Conservation (phyloP, 2,113 vertebrate genomes). For the Stictonetta naevosa region DNA sequence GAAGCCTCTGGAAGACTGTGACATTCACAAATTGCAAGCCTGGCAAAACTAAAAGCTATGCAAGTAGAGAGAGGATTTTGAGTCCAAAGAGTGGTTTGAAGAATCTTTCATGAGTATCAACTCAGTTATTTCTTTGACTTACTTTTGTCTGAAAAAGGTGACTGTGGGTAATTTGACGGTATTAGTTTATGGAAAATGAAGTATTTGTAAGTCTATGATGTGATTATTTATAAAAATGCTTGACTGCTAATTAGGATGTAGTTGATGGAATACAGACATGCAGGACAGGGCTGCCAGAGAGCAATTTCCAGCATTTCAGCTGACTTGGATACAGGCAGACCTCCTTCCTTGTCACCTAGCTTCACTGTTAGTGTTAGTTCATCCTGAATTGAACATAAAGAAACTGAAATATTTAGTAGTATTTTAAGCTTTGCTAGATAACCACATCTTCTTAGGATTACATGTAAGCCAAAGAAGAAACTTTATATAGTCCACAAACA, state of each 20-base stretch:
- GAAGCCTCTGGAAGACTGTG: not conserved
- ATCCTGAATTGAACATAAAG: not conserved
- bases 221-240: not conserved
- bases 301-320: not conserved
- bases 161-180: not conserved
- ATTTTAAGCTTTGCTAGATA: constrained; percentile 24
- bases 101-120: not conserved
- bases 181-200: not conserved
- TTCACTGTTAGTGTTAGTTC: not conserved
- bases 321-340: not conserved
- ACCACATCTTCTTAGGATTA: not conserved
- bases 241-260: not conserved
- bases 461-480: constrained; percentile 17
- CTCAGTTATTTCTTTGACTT: not conserved
- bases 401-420: not conserved
- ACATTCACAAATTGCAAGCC: not conserved
- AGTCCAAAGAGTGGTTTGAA: not conserved
- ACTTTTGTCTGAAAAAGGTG: not conserved
- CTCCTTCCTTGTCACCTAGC: not conserved
- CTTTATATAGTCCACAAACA: constrained; percentile 33
- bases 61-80: not conserved
- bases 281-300: not conserved
- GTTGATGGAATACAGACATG: not conserved
- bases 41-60: not conserved
- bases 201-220: not conserved